Evolutionary conservation across 2,797 vertebrate species (phyloP).

Genomic region (Pelochelys cantorii): DNA sequence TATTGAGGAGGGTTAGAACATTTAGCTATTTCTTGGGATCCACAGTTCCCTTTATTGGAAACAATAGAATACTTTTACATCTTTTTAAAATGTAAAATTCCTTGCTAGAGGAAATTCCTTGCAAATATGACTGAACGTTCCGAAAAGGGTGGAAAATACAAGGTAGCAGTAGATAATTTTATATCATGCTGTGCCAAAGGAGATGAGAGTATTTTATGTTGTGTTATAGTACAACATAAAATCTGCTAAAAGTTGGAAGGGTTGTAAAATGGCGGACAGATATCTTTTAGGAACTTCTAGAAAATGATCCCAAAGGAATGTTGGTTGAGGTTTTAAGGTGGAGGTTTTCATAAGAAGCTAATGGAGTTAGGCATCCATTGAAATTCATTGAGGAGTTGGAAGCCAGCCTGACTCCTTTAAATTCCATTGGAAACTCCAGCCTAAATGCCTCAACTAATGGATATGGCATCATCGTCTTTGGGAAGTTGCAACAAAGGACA

Average conservation of each 20-base stretch:
- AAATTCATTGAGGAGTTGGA: neutral
- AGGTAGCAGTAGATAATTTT: neutral
- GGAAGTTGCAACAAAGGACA: neutral
- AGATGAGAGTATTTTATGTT: slow-evolving; percentile 34
- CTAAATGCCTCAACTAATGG: neutral
- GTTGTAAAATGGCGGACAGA: slow-evolving; percentile 9
- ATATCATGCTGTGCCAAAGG: neutral
- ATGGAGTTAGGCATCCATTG: neutral
- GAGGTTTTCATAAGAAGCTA: neutral
- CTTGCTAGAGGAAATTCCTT: neutral
- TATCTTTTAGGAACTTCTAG: slow-evolving; percentile 10
- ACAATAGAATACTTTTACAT: neutral
- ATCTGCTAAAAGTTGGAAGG: slow-evolving; percentile 2
- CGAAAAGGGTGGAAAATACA: neutral
- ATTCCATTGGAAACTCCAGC: neutral
- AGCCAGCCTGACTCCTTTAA: neutral
- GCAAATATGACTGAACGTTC: neutral
- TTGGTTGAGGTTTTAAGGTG: neutral
- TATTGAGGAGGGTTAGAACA: neutral
- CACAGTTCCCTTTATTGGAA: neutral
- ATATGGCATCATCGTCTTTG: neutral
- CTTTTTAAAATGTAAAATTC: neutral
- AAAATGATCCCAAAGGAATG: slow-evolving; percentile 2
- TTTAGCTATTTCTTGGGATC: neutral
- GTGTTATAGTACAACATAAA: slow-evolving; percentile 36